Base-by-base conservation (phyloP, 2,797 vertebrate genomes). In the Taenioides sp. region DNA sequence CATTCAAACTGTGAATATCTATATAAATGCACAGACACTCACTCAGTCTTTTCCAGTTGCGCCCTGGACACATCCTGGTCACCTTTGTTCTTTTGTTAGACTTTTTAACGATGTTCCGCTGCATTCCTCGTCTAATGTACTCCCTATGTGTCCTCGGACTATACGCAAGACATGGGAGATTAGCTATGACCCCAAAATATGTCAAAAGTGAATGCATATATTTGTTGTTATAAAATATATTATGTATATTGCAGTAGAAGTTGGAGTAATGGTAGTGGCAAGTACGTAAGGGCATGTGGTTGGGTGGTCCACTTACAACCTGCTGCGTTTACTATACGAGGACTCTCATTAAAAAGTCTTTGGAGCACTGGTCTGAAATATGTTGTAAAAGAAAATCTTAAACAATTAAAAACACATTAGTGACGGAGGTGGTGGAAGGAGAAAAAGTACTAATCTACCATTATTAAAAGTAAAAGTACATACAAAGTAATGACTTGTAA, bases 61-160 rank as follows among this genome's bases (percentile, higher is more conserved):
- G 79, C 89, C 84, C 85, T 76, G 86, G 88, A 91, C 87, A 89
- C 86, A 87, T 92, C 89, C 87, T 12, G 60, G 60, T 83, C 75
- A 86, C 75, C 91, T 94, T 94, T 94, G 92, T 94, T 94, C 91
- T 94, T 94, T 91, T 91, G 91, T 91, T 87, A 80, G 89, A 84
- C 84, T 82, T 86, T 93, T 94, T 94, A 93, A 94, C 91, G 87
- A 91, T 91, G 94, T 94, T 94, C 90, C 93, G 91, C 91, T 70
- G 93, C 93, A 94, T 95, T 94, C 94, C 93, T 90, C 62, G 17
- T 23, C 85, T 95, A 94, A 94, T 89, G 87, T 79, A 67, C 91
- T 86, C 92, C 91, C 93, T 92, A 92, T 94, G 94, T 89, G 89
- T 82, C 88, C 87, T 75, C 87, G 74, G 77, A 78, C 82, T 72